phyloP scores from a whole-genome alignment of 1,140 invertebrate genomes.

The Eciton burchellii region DNA sequence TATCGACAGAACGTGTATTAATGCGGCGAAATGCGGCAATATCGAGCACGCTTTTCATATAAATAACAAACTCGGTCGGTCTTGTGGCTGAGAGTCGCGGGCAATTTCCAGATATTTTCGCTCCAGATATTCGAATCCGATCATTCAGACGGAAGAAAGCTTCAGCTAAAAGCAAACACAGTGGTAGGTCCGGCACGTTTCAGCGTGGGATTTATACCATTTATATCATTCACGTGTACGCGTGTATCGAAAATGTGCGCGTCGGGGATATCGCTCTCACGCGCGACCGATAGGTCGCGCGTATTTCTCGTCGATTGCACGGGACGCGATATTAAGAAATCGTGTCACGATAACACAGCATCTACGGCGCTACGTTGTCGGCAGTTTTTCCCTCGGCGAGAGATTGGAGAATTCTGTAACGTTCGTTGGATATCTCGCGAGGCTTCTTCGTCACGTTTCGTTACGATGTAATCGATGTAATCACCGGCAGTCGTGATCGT shows the following conservation, averaged over 20 bases:
- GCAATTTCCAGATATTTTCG: constrained; percentile 23
- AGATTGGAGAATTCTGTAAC: too few species aligned
- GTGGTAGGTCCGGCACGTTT: constrained; percentile 34
- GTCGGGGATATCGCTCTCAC: constrained; percentile 39
- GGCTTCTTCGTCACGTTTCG: too few species aligned
- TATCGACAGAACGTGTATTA: neutral
- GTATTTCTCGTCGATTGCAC: constrained; percentile 12
- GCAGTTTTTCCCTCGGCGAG: neutral
- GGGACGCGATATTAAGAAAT: neutral
- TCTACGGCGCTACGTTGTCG: neutral
- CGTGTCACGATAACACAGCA: neutral
- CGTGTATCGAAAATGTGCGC: constrained; percentile 41
- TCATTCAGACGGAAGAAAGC: neutral
- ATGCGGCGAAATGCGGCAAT: neutral
- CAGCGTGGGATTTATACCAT: constrained; percentile 32
- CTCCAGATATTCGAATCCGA: constrained; percentile 10
- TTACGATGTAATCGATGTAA: too few species aligned
- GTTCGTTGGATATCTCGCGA: too few species aligned
- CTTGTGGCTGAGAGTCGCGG: neutral
- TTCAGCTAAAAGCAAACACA: constrained; percentile 44
- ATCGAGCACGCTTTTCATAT: constrained; percentile 7
- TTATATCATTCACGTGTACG: neutral
- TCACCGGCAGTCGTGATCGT: too few species aligned
- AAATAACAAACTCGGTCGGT: neutral
- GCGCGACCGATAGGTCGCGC: constrained; percentile 12